These are phyloP conservation scores for Pocillopora damicornis DNA, from an alignment of 64 coral and sea anemone species.

Conservation along the genomic window DNA sequence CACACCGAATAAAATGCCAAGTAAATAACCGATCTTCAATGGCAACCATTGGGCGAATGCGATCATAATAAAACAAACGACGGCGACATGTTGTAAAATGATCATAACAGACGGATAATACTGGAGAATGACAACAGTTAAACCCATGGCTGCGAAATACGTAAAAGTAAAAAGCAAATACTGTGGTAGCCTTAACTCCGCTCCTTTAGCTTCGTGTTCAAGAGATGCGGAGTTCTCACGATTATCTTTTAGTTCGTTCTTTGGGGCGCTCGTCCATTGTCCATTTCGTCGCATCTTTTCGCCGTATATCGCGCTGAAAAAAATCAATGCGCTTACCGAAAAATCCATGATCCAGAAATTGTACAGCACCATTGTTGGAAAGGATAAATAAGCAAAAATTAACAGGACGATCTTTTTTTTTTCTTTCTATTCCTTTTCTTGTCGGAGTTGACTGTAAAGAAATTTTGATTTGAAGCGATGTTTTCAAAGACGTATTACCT, in stretches of 20 bases:
- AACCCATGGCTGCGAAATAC: slow-evolving; percentile 73
- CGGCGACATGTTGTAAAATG: slow-evolving; percentile 75
- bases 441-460: not conserved
- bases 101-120: slow-evolving; percentile 70
- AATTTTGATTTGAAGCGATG: not conserved
- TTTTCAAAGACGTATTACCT: slow-evolving; percentile 43
- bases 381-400: not conserved
- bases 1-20: slow-evolving; percentile 43
- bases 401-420: not conserved
- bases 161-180: slow-evolving; percentile 72
- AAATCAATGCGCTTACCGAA: slow-evolving; percentile 47
- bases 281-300: slow-evolving; percentile 54
- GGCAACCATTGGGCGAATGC: slow-evolving; percentile 82
- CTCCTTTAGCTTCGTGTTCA: slow-evolving; percentile 9
- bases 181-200: slow-evolving; percentile 26
- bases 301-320: slow-evolving; percentile 80
- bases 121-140: slow-evolving; percentile 65
- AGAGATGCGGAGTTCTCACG: not conserved
- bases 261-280: not conserved
- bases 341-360: slow-evolving; percentile 97
- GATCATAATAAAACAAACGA: slow-evolving; percentile 65
- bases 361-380: slow-evolving; percentile 56
- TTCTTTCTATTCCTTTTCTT: not conserved
- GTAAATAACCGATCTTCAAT: slow-evolving; percentile 46
- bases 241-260: not conserved